Conservation (phyloP, 1,140 invertebrate genomes). For the Drosophila athabasca region DNA sequence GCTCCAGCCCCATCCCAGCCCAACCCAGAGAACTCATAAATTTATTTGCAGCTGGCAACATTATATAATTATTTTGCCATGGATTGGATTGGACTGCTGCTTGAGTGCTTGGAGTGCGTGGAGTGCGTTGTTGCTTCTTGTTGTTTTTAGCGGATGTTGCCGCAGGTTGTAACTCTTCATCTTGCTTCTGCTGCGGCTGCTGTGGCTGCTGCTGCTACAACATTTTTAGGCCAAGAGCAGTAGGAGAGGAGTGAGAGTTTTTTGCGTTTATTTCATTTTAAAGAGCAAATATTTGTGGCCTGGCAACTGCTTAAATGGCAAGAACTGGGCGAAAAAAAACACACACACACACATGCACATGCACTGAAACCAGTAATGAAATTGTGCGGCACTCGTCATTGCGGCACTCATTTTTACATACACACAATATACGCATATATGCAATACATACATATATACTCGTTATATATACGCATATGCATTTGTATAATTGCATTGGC, state of each 20-base stretch:
- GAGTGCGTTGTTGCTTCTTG: slow-evolving; percentile 18
- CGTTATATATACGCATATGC: slow-evolving; percentile 23
- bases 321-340: slow-evolving; percentile 30
- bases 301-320: slow-evolving; percentile 50
- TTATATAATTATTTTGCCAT: slow-evolving; percentile 77
- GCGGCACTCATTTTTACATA: slow-evolving; percentile 50
- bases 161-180: slow-evolving; percentile 12
- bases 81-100: slow-evolving; percentile 31
- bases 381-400: slow-evolving; percentile 62
- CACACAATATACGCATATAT: slow-evolving; percentile 20
- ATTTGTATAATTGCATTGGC: slow-evolving; percentile 22
- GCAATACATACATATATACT: slow-evolving; percentile 3
- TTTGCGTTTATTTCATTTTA: slow-evolving; percentile 65
- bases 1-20: slow-evolving; percentile 1
- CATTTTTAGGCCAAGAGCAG: slow-evolving; percentile 57
- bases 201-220: slow-evolving; percentile 12
- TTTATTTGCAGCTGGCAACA: slow-evolving; percentile 68
- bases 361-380: slow-evolving; percentile 60
- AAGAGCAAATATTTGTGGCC: slow-evolving; percentile 74
- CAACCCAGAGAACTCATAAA: slow-evolving; percentile 52
- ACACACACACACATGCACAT: background rate
- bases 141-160: slow-evolving; percentile 34
- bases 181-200: slow-evolving; percentile 1
- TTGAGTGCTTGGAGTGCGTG: slow-evolving; percentile 18
- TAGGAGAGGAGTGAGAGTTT: slow-evolving; percentile 25